Evolutionary conservation across 2,888 invertebrate genomes (phyloP), one percentile per base, ranked within the genome.

Genomic region (Eristalis intricaria): DNA sequence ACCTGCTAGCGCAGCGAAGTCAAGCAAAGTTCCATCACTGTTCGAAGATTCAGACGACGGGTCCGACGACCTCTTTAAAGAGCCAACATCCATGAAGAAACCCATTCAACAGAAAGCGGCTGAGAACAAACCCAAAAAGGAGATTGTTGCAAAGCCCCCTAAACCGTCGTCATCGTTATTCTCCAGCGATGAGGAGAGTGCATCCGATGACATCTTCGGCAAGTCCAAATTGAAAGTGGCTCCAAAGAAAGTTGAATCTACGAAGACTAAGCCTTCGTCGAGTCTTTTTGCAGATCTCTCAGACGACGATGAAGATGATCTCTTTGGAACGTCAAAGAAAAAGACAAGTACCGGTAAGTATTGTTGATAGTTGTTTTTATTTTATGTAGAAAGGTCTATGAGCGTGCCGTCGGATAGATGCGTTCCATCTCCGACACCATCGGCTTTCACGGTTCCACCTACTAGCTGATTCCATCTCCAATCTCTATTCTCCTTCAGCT

Each of bases 251-350:
- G 43, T 38, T 0, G 69, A 82, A 13, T 10, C 65, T 13, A 65
- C 40, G 0, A 85, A 76, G 35, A 50, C 73, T 15, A 81, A 82
- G 23, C 29, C 66, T 4, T 56, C 79, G 15, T 50, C 66, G 23
- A 89, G 64, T 64, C 65, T 90, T 7, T 89, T 89, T 73, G 88
- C 84, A 22, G 90, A 90, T 68, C 80, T 74, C 29, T 88, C 89
- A 23, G 87, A 88, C 26, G 89, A 90, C 32, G 90, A 90, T 26
- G 90, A 90, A 38, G 90, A 90, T 89, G 89, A 89, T 68, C 89
- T 90, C 4, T 90, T 90, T 68, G 87, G 82, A 23, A 79, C 76
- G 10, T 2, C 79, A 7, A 70, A 77, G 38, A 87, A 82, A 43
- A 87, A 64, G 58, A n/a, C 75, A 26, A 65, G 15, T 58, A 73